Conservation (phyloP, 2,888 invertebrate species). For the Trachelus iudaicus region DNA sequence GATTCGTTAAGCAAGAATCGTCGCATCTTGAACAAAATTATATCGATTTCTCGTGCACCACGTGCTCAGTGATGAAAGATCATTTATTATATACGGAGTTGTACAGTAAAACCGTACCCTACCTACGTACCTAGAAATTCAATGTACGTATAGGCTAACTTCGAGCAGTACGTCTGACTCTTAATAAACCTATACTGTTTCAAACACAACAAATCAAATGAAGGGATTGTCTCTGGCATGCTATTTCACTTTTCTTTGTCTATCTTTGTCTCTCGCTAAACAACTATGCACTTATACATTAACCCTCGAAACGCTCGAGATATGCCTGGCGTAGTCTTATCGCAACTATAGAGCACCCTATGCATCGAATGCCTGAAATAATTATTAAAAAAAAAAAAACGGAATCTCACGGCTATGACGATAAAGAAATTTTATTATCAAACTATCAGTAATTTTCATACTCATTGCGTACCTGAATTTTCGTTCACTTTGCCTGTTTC, state of each 20-base stretch:
- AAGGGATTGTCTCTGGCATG: neutral
- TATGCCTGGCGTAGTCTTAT: neutral
- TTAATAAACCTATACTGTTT: neutral
- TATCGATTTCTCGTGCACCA: neutral
- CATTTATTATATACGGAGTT: neutral
- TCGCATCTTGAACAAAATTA: neutral
- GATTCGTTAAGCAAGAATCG: too few relatives aligned
- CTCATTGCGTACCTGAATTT: constrained; percentile 1
- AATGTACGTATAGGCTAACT: neutral
- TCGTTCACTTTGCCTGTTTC: constrained; percentile 13
- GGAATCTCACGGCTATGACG: neutral
- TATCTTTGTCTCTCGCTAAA: neutral
- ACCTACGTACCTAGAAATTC: too few relatives aligned
- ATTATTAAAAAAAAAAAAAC: neutral
- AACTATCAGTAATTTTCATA: constrained; percentile 8
- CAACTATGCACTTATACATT: constrained; percentile 23
- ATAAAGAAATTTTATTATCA: constrained; percentile 17
- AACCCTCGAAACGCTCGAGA: neutral
- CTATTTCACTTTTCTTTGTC: neutral
- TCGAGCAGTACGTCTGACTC: neutral
- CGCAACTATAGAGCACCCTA: neutral
- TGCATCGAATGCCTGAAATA: neutral
- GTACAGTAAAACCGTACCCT: too few relatives aligned
- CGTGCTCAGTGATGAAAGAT: neutral
- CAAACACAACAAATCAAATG: neutral